Base-by-base conservation (phyloP, 2,888 invertebrate genomes). In the Heteropelma amictum region DNA sequence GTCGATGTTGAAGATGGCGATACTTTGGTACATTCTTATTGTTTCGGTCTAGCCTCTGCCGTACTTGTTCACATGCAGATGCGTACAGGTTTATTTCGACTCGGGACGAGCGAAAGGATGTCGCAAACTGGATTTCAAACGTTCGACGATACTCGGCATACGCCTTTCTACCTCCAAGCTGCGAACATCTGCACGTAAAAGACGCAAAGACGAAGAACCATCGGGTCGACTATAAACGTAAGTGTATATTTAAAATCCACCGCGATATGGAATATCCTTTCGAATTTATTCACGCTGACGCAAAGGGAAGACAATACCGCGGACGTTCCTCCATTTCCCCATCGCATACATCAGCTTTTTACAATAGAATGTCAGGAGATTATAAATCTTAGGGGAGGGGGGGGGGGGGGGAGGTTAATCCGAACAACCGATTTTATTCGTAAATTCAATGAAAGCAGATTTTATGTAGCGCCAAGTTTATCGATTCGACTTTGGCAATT, bases 21-120 rank as follows among this genome's bases (percentile, higher is more conserved):
- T 33, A 47, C 40, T 58, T 21, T 8, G 21, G 30, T 47, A 45
- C 28, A 12, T 60, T 33, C 33, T 60, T 45, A 60, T 60, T 60
- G 33, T 54, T 54, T 54, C 12, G 6, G 38, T 1, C 28, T 33
- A 33, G 21, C 45, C 33, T 47, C 30, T 33, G 30, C 60, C 28
- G 47, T 60, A 45, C 10, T 23, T 23, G 19, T 38, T 54, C 23
- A 38, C 38, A 35, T 54, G 38, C 3, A n/a, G n/a, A n/a, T n/a
- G n/a, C 8, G 17, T 40, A 40, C 17, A 58, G 14, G n/a, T 17
- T 21, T 19, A n/a, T n/a, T 6, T 19, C 19, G 12, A 35, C 33
- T 35, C 14, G 2, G 10, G 8, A 17, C 8, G n/a, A n/a, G n/a
- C 33, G 35, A 33, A 19, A 21, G 6, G 19, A 21, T 33, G 2